These are phyloP conservation scores for cattle (Bos taurus) DNA, from an alignment of 2,113 vertebrate genomes.

Conservation along the genomic window DNA sequence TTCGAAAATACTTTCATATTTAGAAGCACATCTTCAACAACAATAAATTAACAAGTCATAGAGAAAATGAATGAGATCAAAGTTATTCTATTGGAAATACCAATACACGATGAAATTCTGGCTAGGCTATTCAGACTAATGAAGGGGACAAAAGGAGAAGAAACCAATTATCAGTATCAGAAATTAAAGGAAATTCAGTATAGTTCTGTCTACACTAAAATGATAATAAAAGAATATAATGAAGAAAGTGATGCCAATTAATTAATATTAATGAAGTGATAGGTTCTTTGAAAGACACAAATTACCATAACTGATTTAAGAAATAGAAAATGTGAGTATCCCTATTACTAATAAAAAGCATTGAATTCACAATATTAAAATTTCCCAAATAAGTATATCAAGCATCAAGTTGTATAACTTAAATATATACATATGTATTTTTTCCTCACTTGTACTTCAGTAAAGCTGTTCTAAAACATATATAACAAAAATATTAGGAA, in stretches of 20 bases:
- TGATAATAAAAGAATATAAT: background rate
- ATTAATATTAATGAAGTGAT: background rate
- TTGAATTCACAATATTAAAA: background rate
- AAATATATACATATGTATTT: background rate
- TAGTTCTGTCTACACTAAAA: background rate
- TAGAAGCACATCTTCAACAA: background rate
- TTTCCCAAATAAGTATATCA: background rate
- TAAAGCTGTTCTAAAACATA: background rate
- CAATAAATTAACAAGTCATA: background rate
- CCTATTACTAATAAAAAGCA: background rate
- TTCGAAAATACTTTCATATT: background rate
- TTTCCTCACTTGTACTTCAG: background rate
- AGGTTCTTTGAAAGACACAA: background rate
- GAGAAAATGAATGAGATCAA: background rate
- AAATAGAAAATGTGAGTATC: background rate
- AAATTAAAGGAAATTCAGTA: background rate
- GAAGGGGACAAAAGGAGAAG: background rate
- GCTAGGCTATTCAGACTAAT: background rate
- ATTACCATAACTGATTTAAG: background rate
- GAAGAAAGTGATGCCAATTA: background rate
- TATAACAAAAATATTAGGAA: background rate
- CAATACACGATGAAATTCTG: background rate
- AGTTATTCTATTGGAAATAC: background rate
- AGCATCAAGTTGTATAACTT: background rate
- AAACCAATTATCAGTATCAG: background rate